Evolutionary conservation across 2,888 invertebrate genomes (phyloP), one percentile per base, ranked within the genome.

Genomic region (Alcis repandata): DNA sequence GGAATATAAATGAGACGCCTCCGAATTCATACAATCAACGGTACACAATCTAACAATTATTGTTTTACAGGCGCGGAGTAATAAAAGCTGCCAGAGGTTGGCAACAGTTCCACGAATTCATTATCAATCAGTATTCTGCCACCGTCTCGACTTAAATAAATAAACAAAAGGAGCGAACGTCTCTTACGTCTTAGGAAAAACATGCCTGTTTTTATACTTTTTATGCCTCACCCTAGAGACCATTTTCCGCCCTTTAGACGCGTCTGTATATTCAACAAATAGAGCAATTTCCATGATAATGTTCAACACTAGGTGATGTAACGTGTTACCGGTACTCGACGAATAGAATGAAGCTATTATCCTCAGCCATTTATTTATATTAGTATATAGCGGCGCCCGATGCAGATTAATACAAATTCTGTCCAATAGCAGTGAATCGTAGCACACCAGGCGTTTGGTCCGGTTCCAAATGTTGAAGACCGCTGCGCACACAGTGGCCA

Each of bases 1-100:
- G 69, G 88, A 85, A 88, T 89, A 85, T 79, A 79, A 89, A 89
- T 88, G 82, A 89, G 65, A 66, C 60, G 75, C 76, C 72, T 77
- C 82, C 77, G 79, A 80, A 80, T 83, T 81, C 75, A 84, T 83
- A 78, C 77, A 82, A 84, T 82, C 82, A 76, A 77, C 68, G 66
- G 71, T 75, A 75, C 73, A 75, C 77, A 77, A 82, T 79, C 78
- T 77, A 78, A 77, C 81, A 79, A 73, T 71, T 71, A 83, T 85
- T 80, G 81, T 79, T 75, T 73, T 60, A 72, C 66, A 68, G 67
- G 67, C 76, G 74, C 68, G 67, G 70, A 70, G 69, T 72, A 68
- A 72, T 78, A 80, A 77, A 77, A 68, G 71, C 73, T 59, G 68
- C 54, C 79, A 76, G 78, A 68, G 74, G 71, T 78, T 74, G 74